These are phyloP conservation scores for Cololabis saira DNA, from an alignment of 2,113 vertebrate genomes.

Conservation along the genomic window DNA sequence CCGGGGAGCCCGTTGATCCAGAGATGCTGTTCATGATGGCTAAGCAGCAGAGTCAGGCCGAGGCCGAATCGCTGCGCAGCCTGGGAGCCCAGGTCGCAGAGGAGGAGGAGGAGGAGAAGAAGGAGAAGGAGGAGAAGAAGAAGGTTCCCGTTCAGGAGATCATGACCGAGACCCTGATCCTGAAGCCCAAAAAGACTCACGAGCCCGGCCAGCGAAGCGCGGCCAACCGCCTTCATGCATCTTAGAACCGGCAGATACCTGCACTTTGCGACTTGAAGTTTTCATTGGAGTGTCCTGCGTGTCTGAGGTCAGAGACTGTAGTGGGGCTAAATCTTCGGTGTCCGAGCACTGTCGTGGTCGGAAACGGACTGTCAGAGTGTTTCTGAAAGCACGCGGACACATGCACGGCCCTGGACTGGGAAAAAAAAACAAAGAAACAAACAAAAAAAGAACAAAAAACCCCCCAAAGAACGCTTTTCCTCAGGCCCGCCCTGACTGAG, in stretches of 20 bases:
- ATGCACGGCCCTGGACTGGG: no score
- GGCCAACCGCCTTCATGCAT: constrained; percentile 83
- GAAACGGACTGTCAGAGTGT: no score
- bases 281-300: constrained; percentile 14
- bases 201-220: constrained; percentile 51
- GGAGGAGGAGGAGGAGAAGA: constrained; percentile 9
- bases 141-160: constrained; percentile 1
- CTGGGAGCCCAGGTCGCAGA: not conserved
- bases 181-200: constrained; percentile 10
- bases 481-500: no score
- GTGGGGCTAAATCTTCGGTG: not conserved
- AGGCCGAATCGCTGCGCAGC: constrained; percentile 8
- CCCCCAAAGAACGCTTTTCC: no score
- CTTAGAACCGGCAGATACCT: constrained; percentile 54
- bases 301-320: not conserved
- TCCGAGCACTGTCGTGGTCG: no score
- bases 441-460: no score
- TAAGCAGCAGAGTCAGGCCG: constrained; percentile 3
- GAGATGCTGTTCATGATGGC: constrained; percentile 49
- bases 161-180: not conserved
- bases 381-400: no score
- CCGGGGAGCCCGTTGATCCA: constrained; percentile 57
- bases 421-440: no score
- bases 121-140: constrained; percentile 3
- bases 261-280: not conserved